Base-by-base conservation (phyloP, 2,888 invertebrate species). In the Eupithecia vulgata region DNA sequence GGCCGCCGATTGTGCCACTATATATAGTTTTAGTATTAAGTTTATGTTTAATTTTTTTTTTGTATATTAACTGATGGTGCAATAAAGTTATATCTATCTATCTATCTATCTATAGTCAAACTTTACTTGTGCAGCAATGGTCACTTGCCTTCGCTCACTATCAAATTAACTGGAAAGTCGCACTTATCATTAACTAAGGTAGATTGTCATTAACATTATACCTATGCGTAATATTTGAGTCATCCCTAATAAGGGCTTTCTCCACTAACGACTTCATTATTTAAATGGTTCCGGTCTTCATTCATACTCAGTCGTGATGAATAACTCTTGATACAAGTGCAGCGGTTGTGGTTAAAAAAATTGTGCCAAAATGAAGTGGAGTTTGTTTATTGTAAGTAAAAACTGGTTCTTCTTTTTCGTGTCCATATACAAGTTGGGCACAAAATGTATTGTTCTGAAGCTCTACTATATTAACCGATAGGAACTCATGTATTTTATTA, bases 341-440 rank as follows among this genome's bases (percentile, higher is more conserved):
- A 34, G 62, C 48, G 62, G 10, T n/a, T 25, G 64, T 52, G 62
- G 21, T 40, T 66, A 59, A 42, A 34, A 45, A 48, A 21, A 61
- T 45, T 59, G 67, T 52, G 8, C 35, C 45, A 76, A 67, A 15
- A 82, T 84, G 83, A 76, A 77, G 78, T 79, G 79, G 80, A 68
- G 67, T 35, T 71, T 76, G 0, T 1, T 75, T 8, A 67, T 70
- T 70, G 84, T 84, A 72, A 84, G 84, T 82, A 71, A 67, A 57
- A 25, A 21, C 25, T 57, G 25, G 10, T 57, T 25, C 4, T 5
- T 25, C 25, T 57, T 57, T 17, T 21, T 2, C 10, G 21, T 21
- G 17, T 48, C 48, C n/a, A 2, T 48, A n/a, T 48, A n/a, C n/a
- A n/a, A 45, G 45, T 1, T 45, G 45, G 45, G 48, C 8, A 17